These are phyloP conservation scores for Ctenicera cuprea DNA, from an alignment of 2,888 invertebrate genomes.

Conservation along the genomic window DNA sequence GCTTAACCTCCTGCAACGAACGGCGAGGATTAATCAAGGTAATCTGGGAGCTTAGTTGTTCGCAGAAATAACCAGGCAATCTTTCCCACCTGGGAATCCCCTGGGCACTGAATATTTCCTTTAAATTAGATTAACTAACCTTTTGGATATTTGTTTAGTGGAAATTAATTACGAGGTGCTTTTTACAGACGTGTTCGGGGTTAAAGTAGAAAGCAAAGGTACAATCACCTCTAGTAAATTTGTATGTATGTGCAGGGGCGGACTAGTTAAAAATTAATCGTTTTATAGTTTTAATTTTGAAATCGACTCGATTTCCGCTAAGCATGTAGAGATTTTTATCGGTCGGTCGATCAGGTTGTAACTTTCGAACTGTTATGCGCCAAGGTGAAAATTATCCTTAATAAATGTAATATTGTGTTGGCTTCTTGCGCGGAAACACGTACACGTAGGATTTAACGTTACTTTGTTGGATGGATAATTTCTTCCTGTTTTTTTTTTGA, in stretches of 20 bases:
- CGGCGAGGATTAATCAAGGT: conserved; percentile 5
- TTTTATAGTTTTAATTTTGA: background rate
- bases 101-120: background rate
- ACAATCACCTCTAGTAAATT: background rate
- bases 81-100: background rate
- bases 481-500: background rate
- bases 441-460: background rate
- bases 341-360: background rate
- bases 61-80: background rate
- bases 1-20: conserved; percentile 3
- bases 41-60: background rate
- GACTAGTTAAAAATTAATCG: background rate
- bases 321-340: background rate
- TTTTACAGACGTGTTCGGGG: background rate
- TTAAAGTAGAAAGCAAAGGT: background rate
- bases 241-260: background rate
- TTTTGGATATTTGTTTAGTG: background rate
- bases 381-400: background rate
- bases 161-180: background rate
- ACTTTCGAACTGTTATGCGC: conserved; percentile 5
- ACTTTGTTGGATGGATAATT: background rate
- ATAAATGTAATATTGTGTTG: background rate
- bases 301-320: background rate
- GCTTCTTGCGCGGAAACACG: background rate
- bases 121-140: background rate